Conservation (phyloP, 35 echinoderm and acorn worm genomes). For the Apostichopus californicus region DNA sequence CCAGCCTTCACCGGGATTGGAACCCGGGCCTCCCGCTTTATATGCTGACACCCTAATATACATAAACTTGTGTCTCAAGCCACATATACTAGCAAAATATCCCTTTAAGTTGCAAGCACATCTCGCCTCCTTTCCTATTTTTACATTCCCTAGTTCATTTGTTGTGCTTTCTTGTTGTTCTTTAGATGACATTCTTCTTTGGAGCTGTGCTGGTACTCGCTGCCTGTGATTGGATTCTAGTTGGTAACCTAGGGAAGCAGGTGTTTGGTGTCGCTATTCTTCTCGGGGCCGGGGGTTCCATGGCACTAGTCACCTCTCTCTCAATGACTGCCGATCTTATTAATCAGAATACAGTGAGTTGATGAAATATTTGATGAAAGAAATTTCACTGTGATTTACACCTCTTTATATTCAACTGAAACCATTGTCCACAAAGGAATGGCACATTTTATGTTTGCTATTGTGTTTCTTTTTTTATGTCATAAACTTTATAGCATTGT, state of each 20-base stretch:
- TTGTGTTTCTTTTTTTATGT: too few species aligned
- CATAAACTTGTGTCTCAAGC: too few species aligned
- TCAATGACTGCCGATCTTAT: constrained; percentile 94
- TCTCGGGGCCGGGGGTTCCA: constrained; percentile 91
- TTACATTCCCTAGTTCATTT: too few species aligned
- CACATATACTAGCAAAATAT: too few species aligned
- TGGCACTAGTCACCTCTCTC: constrained; percentile 86
- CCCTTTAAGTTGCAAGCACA: not conserved
- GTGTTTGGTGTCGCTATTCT: constrained; percentile 83
- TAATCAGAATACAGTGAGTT: constrained; percentile 84
- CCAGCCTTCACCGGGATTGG: too few species aligned
- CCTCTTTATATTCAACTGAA: too few species aligned
- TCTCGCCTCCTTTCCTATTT: not conserved
- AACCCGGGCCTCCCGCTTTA: too few species aligned
- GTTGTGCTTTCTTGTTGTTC: not conserved
- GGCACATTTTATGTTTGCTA: too few species aligned
- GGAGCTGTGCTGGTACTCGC: constrained; percentile 65
- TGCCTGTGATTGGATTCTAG: constrained; percentile 68
- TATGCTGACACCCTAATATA: too few species aligned
- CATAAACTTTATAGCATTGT: too few species aligned
- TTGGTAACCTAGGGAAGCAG: constrained; percentile 60
- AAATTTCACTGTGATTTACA: too few species aligned
- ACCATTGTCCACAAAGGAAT: too few species aligned
- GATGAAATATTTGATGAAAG: not conserved
- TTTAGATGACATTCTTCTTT: constrained; percentile 77